Percentiles rank a stretch among this genome's conserved stretches.
These are phyloP conservation scores for Melitaea cinxia DNA, from an alignment of 1,140 invertebrate species.

Conservation along the genomic window DNA sequence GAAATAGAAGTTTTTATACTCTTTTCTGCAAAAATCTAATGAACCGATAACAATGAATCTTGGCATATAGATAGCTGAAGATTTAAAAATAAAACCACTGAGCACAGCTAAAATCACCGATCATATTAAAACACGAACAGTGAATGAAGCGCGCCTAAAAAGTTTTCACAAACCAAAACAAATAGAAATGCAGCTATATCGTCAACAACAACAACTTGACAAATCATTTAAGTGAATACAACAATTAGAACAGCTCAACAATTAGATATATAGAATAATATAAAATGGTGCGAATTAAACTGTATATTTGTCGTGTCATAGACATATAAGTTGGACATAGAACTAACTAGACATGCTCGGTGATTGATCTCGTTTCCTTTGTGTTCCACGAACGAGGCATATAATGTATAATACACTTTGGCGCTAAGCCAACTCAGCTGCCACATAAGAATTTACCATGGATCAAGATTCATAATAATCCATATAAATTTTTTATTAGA, in stretches of 20 bases:
- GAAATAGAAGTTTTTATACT: too few relatives aligned
- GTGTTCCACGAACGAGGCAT: conserved; percentile 53
- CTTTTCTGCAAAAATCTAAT: too few relatives aligned
- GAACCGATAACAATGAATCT: too few relatives aligned
- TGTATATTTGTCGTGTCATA: conserved; percentile 29
- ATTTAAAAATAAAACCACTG: too few relatives aligned
- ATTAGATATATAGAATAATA: too few relatives aligned
- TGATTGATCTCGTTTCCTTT: conserved; percentile 70
- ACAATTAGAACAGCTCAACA: not conserved
- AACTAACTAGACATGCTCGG: conserved; percentile 33
- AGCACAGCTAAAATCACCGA: too few relatives aligned
- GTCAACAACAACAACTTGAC: not conserved
- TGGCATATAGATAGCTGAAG: too few relatives aligned
- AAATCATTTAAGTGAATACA: not conserved
- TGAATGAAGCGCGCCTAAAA: too few relatives aligned
- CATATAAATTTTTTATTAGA: conserved; percentile 8
- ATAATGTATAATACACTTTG: conserved; percentile 66
- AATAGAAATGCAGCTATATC: not conserved
- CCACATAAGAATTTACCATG: conserved; percentile 43
- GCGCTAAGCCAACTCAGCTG: conserved; percentile 52
- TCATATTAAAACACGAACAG: too few relatives aligned
- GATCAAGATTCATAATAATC: conserved; percentile 19
- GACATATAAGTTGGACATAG: conserved; percentile 29
- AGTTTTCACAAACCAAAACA: too few relatives aligned
- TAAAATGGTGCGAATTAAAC: too few relatives aligned